A percentile compares a stretch with the other conserved stretches of the same genome.
Conservation (phyloP, 2,888 invertebrate species). For the Neoitamus cyanurus region DNA sequence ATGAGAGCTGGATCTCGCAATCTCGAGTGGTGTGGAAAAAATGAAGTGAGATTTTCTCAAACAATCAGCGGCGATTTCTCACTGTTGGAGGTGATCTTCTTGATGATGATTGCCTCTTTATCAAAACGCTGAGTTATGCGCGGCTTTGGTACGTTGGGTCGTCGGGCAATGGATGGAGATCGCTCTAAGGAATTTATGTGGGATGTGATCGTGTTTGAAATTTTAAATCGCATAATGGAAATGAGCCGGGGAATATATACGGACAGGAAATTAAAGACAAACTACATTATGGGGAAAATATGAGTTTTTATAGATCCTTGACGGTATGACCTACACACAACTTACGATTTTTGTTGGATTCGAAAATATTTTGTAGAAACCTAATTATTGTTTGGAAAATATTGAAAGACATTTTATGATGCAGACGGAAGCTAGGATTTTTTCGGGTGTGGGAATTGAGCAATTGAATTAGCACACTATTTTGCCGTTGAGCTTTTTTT, state of each 20-base stretch:
- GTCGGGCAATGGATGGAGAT: not conserved
- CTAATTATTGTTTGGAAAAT: too few relatives aligned
- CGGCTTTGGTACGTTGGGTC: not conserved
- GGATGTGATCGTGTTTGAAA: not conserved
- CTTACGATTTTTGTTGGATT: not conserved
- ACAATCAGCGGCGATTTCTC: not conserved
- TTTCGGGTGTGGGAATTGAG: too few relatives aligned
- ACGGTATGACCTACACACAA: not conserved
- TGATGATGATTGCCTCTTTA: constrained; percentile 1
- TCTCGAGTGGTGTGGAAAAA: not conserved
- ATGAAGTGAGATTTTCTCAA: not conserved
- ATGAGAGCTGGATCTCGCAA: not conserved
- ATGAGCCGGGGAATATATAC: not conserved
- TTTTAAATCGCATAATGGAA: not conserved
- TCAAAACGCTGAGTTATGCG: not conserved
- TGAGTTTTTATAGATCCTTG: not conserved
- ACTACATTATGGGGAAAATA: not conserved
- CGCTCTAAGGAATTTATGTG: not conserved
- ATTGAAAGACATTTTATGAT: too few relatives aligned
- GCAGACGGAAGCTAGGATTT: too few relatives aligned
- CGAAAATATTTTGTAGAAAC: not conserved
- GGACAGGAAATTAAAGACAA: not conserved
- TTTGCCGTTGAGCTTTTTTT: too few relatives aligned
- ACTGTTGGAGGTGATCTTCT: not conserved
- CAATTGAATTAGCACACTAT: too few relatives aligned